Evolutionary conservation across 2,888 invertebrate species (phyloP).

Genomic region (Chymomyza caudatula): DNA sequence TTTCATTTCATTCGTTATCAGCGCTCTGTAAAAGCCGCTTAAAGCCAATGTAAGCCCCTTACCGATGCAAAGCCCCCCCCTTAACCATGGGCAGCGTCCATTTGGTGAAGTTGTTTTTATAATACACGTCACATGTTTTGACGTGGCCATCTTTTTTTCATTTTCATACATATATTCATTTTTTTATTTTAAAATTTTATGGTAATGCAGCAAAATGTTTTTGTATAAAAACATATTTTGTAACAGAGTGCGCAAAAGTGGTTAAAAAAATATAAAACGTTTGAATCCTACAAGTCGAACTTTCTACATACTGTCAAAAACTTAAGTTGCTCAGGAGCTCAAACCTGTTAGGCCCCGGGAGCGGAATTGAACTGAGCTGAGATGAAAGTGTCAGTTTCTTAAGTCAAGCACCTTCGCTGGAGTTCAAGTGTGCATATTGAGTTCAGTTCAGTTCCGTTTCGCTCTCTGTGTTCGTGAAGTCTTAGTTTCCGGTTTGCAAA

Average conservation of each 20-base stretch:
- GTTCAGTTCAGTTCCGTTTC: no score
- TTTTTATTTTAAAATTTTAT: constrained; percentile 57
- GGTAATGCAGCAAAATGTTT: constrained; percentile 66
- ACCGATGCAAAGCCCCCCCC: not conserved
- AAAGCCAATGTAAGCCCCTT: constrained; percentile 37
- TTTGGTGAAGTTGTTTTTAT: constrained; percentile 40
- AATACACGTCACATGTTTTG: constrained; percentile 70
- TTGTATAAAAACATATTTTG: constrained; percentile 64
- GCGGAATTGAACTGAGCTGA: no score
- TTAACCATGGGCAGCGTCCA: constrained; percentile 22
- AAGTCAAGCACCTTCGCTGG: no score
- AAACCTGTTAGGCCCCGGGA: no score
- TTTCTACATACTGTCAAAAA: not conserved
- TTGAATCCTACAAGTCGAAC: not conserved
- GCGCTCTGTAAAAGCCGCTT: constrained; percentile 55
- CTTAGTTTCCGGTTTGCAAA: no score
- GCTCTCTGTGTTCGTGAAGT: no score
- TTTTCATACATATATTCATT: constrained; percentile 12
- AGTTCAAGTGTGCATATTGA: no score
- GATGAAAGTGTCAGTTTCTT: no score
- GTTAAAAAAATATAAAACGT: not conserved
- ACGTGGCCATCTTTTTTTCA: constrained; percentile 50
- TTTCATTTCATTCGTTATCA: constrained; percentile 34
- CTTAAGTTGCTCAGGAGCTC: no score
- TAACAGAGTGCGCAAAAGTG: constrained; percentile 41